Evolutionary conservation across 1,140 invertebrate genomes (phyloP), one percentile per base, ranked within the genome.

Genomic region (Trigoniulus corallinus): DNA sequence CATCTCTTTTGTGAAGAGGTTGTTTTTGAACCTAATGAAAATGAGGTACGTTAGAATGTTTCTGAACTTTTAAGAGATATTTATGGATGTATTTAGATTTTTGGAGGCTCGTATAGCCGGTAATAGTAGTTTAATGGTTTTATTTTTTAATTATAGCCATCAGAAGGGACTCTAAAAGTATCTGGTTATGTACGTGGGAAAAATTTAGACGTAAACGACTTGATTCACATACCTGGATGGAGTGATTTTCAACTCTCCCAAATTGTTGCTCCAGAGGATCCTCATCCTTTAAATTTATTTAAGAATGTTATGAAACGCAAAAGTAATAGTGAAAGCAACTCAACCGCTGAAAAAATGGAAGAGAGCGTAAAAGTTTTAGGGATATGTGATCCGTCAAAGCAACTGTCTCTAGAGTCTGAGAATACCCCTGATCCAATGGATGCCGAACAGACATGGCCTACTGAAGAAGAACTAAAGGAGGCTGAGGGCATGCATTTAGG

Each of bases 361-460:
- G 54, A 46, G 45, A 50, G 67, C 58, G 63, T 66, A 57, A 55
- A 56, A 21, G 50, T 61, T 23, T 66, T 66, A 64, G 57, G 64
- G 20, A 51, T 39, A 3, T 56, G 56, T 45, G 42, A 54, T 20
- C 22, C 22, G n/a, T n/a, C 7, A 10, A 52, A 57, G 1, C 66
- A 80, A 72, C 83, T 85, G 62, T 78, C 77, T 46, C 69, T 95
- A 18, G 68, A 78, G 52, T 73, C 73, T 55, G 88, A 93, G 71
- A 84, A 87, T 69, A 70, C 79, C 50, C 79, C 81, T 21, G 86
- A 95, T 71, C 78, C 80, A 25, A 88, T 96, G 87, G 84, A 94
- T 66, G 84, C 81, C 15, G 92, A 97, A 69, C 92, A 96, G 70
- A 94, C 91, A 22, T 95, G 87, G 85, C 89, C 91, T 0, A 93